Conservation (phyloP, 1,140 invertebrate genomes). For the Tetragonula clypearis region DNA sequence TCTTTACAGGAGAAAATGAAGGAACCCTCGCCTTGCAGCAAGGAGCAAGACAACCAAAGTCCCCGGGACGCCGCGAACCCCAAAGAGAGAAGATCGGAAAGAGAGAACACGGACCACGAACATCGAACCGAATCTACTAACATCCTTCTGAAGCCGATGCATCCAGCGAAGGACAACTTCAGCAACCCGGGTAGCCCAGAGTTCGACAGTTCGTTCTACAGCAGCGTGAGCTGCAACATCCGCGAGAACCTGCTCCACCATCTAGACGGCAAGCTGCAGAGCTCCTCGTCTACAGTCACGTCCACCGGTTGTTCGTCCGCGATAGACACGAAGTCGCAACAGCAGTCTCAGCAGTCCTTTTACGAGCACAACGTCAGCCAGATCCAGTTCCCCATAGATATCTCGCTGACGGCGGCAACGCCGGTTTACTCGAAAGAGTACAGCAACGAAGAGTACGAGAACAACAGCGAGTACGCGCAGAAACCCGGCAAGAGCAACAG, state of each 20-base stretch:
- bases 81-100: conserved; percentile 52
- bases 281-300: conserved; percentile 52
- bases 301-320: not conserved
- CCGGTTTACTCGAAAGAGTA: conserved; percentile 79
- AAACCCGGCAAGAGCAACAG: conserved; percentile 73
- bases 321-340: not conserved
- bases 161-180: conserved; percentile 47
- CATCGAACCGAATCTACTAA: conserved; percentile 15
- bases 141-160: conserved; percentile 44
- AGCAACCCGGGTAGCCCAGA: conserved; percentile 73
- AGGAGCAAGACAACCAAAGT: conserved; percentile 47
- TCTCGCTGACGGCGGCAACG: conserved; percentile 81
- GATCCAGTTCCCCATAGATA: conserved; percentile 78
- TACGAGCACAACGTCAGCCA: conserved; percentile 68
- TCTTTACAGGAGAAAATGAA: conserved; percentile 55
- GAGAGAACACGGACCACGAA: conserved; percentile 38
- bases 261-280: conserved; percentile 85
- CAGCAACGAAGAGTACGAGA: conserved; percentile 68
- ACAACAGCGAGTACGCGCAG: conserved; percentile 76
- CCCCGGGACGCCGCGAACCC: conserved; percentile 22
- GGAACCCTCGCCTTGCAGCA: conserved; percentile 44
- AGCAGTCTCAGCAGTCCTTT: conserved; percentile 57
- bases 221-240: conserved; percentile 84
- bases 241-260: conserved; percentile 85
- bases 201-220: conserved; percentile 84